Percentiles rank a stretch among this genome's conserved stretches.
Evolutionary conservation across 2,113 vertebrate species (phyloP).

Genomic region (Thunnus thynnus): DNA sequence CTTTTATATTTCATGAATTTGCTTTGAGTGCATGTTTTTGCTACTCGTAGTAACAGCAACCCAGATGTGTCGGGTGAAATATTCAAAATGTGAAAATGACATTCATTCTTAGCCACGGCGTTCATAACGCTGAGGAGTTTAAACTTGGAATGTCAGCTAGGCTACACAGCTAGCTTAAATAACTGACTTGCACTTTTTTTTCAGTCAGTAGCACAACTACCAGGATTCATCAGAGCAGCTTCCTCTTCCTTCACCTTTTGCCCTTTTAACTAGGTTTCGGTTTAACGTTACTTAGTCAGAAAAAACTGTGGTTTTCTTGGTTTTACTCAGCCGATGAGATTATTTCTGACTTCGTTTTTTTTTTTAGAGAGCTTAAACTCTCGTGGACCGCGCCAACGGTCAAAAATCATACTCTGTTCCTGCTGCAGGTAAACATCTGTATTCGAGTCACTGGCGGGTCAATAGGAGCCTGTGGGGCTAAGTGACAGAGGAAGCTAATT

Average conservation of each 20-base stretch:
- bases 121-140: no score
- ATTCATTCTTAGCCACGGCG: no score
- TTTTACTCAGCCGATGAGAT: constrained; percentile 57
- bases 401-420: constrained; percentile 2
- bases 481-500: constrained; percentile 66
- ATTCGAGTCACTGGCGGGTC: constrained; percentile 56
- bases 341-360: constrained; percentile 22
- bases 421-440: constrained; percentile 28
- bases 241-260: constrained; percentile 53
- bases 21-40: no score
- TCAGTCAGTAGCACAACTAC: not conserved
- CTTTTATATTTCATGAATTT: no score
- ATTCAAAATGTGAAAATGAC: no score
- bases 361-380: not conserved
- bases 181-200: not conserved
- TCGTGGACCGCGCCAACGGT: constrained; percentile 21
- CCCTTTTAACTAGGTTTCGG: constrained; percentile 52
- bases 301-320: constrained; percentile 47
- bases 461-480: constrained; percentile 53
- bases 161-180: not conserved
- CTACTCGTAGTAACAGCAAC: no score
- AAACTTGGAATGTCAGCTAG: not conserved
- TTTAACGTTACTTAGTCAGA: constrained; percentile 44
- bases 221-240: not conserved
- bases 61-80: no score